Evolutionary conservation across 2,888 invertebrate genomes (phyloP).

Genomic region (Philonicus albiceps): DNA sequence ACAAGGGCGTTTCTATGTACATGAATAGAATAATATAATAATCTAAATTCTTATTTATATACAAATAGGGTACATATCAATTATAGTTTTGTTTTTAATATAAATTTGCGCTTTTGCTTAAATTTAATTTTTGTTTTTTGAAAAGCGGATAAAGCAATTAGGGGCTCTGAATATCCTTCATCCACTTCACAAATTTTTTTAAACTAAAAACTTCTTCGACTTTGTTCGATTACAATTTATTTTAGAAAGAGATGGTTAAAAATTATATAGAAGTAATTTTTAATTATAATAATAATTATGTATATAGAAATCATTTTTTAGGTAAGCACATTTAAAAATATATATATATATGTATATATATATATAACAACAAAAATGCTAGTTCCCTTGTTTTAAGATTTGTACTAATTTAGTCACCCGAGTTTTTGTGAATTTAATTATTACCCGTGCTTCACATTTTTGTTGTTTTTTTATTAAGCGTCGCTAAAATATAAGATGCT

Average conservation of each 20-base stretch:
- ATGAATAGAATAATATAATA: neutral
- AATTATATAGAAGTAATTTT: neutral
- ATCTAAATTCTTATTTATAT: neutral
- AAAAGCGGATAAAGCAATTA: neutral
- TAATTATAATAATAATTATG: no score
- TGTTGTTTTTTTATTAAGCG: neutral
- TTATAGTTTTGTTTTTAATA: neutral
- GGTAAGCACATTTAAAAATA: neutral
- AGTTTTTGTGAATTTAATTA: neutral
- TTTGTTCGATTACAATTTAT: neutral
- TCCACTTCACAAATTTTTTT: neutral
- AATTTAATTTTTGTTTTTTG: neutral
- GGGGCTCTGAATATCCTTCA: conserved; percentile 2
- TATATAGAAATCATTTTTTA: neutral
- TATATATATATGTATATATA: no score
- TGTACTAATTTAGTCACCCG: neutral
- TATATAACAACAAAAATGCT: no score
- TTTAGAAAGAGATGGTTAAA: neutral
- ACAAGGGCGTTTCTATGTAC: neutral
- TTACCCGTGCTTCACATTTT: neutral
- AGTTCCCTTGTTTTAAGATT: neutral
- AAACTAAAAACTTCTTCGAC: neutral
- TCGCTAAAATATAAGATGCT: neutral
- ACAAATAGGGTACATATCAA: neutral
- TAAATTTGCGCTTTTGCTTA: neutral